phyloP scores from a whole-genome alignment of 2,113 vertebrate species.

The Maccullochella peelii region DNA sequence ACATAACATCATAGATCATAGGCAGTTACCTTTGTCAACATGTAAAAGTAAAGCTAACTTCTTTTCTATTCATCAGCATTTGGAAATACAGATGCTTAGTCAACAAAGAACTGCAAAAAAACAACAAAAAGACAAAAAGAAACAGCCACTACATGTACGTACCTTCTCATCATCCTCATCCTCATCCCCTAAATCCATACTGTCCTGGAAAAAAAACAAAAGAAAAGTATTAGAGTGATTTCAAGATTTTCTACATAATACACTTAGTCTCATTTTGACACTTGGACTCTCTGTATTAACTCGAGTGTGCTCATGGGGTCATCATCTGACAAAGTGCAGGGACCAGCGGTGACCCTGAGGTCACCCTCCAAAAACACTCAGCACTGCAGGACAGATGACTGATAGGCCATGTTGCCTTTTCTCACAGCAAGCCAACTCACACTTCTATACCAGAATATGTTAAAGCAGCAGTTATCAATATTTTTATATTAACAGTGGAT shows the following conservation, averaged over 20 bases:
- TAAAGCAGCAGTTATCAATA: not conserved
- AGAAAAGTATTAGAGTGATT: not conserved
- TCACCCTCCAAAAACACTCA: slow-evolving; percentile 36
- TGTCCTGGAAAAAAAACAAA: slow-evolving; percentile 84
- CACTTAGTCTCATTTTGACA: not conserved
- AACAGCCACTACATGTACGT: slow-evolving; percentile 9
- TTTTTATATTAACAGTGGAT: not conserved
- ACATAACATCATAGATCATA: slow-evolving; percentile 50
- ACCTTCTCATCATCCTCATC: slow-evolving; percentile 96
- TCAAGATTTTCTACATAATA: not conserved
- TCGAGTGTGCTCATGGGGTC: not conserved
- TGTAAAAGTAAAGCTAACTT: slow-evolving; percentile 25
- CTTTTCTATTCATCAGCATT: slow-evolving; percentile 7
- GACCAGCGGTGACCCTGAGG: slow-evolving; percentile 37
- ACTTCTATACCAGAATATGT: not conserved
- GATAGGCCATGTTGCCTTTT: not conserved
- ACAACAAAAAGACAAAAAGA: not conserved
- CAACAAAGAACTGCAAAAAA: slow-evolving; percentile 20
- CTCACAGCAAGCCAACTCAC: slow-evolving; percentile 6
- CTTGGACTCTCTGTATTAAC: not conserved
- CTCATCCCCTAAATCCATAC: slow-evolving; percentile 89
- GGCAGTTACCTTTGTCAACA: slow-evolving; percentile 60
- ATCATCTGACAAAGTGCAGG: slow-evolving; percentile 29
- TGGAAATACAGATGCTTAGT: slow-evolving; percentile 16
- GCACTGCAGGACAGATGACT: slow-evolving; percentile 15